phyloP scores from a whole-genome alignment of 2,113 vertebrate genomes.

The Poecilia latipinna region DNA sequence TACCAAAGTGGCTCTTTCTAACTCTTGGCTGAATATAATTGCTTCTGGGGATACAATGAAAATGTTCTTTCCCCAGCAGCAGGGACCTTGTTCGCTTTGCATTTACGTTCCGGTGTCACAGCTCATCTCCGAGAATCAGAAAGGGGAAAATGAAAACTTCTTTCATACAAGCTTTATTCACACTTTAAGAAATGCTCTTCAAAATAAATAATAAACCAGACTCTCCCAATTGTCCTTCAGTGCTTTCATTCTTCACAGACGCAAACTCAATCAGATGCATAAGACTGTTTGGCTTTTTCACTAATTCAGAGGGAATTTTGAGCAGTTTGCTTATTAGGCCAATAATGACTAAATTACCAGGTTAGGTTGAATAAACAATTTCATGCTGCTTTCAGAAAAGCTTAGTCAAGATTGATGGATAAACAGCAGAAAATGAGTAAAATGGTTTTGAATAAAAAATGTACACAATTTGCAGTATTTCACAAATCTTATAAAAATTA shows the following conservation, averaged over 20 bases:
- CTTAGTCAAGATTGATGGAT: too few species aligned
- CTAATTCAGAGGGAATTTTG: neutral
- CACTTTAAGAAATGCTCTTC: neutral
- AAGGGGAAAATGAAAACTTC: constrained; percentile 26
- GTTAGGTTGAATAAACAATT: neutral
- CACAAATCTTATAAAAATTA: too few species aligned
- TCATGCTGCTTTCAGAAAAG: too few species aligned
- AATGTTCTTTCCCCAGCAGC: constrained; percentile 38
- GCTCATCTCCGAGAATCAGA: constrained; percentile 35
- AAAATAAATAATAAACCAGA: neutral
- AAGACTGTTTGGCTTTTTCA: neutral
- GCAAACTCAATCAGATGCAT: neutral
- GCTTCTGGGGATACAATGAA: constrained; percentile 54
- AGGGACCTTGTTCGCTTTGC: constrained; percentile 43
- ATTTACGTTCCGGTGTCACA: constrained; percentile 48
- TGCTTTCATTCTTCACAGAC: neutral
- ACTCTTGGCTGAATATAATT: constrained; percentile 50
- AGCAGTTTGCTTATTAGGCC: neutral
- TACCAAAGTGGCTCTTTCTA: constrained; percentile 45
- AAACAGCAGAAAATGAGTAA: neutral
- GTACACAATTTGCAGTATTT: neutral
- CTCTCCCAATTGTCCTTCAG: neutral
- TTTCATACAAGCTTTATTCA: neutral
- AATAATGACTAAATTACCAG: neutral
- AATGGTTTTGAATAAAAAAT: neutral